These are phyloP conservation scores for Macrobrachium rosenbergii DNA, from an alignment of 1,140 invertebrate species.

Conservation along the genomic window DNA sequence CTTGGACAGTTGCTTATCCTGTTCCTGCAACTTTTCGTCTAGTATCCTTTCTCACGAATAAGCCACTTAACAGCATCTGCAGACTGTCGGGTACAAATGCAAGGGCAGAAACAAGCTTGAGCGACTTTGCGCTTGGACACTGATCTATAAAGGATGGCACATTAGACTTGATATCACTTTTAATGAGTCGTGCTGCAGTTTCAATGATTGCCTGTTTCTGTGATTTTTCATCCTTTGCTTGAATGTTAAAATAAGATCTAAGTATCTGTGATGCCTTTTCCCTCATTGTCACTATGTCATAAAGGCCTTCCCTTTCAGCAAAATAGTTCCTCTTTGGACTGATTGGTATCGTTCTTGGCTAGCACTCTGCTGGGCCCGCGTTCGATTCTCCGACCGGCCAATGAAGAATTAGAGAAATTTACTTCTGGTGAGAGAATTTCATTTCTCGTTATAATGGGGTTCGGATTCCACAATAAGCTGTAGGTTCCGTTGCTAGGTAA, in stretches of 20 bases:
- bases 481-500: too few species aligned
- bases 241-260: constrained; percentile 15
- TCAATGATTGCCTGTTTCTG: constrained; percentile 28
- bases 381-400: too few species aligned
- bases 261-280: constrained; percentile 39
- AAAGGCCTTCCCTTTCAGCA: constrained; percentile 25
- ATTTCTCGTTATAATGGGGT: too few species aligned
- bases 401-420: too few species aligned
- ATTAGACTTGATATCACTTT: constrained; percentile 29
- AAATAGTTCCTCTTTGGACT: too few species aligned
- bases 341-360: too few species aligned
- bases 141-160: constrained; percentile 21
- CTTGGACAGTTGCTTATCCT: constrained; percentile 21
- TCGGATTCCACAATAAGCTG: too few species aligned
- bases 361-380: too few species aligned
- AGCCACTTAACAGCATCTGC: constrained; percentile 13
- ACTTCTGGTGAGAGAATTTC: too few species aligned
- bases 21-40: constrained; percentile 12
- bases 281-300: constrained; percentile 32
- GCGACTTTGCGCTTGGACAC: constrained; percentile 14
- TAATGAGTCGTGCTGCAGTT: background rate
- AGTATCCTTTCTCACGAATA: constrained; percentile 22
- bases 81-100: constrained; percentile 22
- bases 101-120: constrained; percentile 33
- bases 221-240: constrained; percentile 25